Conservation (phyloP, 2,888 invertebrate species). For the Neria commutata region DNA sequence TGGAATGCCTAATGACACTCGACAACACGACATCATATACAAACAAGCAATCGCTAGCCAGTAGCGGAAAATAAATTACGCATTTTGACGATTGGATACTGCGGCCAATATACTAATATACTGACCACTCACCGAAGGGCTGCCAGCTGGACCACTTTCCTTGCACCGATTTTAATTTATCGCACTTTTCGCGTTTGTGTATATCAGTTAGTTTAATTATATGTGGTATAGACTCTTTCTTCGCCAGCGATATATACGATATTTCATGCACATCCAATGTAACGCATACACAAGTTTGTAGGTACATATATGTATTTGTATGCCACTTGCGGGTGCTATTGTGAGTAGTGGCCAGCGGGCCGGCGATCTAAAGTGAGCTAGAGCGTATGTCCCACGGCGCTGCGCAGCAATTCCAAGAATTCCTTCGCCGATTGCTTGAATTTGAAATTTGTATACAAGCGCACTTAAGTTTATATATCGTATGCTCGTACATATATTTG, state of each 20-base stretch:
- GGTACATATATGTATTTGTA: neutral
- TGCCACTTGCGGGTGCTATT: neutral
- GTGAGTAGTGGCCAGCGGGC: too few relatives aligned
- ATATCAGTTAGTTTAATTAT: constrained; percentile 16
- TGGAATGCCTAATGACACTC: constrained; percentile 18
- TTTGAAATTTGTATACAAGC: neutral
- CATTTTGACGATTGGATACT: too few relatives aligned
- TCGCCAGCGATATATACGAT: neutral
- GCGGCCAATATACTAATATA: too few relatives aligned
- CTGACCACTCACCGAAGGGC: too few relatives aligned
- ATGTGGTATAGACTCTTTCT: too few relatives aligned
- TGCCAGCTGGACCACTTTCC: neutral
- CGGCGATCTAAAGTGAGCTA: too few relatives aligned
- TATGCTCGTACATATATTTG: neutral
- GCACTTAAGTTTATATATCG: neutral
- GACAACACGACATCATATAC: too few relatives aligned
- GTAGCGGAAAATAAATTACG: too few relatives aligned
- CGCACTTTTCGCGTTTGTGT: constrained; percentile 10
- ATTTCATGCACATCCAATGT: neutral
- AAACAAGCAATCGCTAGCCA: too few relatives aligned
- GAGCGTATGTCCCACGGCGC: too few relatives aligned
- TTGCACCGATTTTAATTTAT: neutral
- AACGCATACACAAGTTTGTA: neutral
- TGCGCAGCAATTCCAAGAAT: neutral
- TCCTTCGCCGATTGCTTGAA: neutral